Evolutionary conservation across 2,888 invertebrate species (phyloP).

Genomic region (Amphimallon solstitiale): DNA sequence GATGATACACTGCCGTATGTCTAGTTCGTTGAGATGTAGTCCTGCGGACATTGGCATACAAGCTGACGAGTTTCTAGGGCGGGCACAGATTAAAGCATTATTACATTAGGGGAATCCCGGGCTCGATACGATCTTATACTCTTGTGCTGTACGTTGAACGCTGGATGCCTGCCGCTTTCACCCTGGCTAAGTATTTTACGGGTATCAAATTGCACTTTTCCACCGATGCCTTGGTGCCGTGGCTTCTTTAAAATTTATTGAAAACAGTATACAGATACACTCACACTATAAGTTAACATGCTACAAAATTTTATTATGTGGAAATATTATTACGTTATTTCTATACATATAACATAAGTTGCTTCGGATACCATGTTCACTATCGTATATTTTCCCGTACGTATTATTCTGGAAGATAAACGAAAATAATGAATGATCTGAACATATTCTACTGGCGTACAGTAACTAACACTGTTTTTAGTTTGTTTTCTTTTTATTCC

Average conservation of each 20-base stretch:
- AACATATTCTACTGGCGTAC: too few relatives aligned
- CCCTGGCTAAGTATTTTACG: slow-evolving; percentile 45
- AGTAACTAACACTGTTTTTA: too few relatives aligned
- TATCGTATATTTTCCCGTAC: too few relatives aligned
- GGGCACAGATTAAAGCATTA: slow-evolving; percentile 59
- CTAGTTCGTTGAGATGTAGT: slow-evolving; percentile 53
- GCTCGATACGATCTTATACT: slow-evolving; percentile 47
- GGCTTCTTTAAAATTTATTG: slow-evolving; percentile 46
- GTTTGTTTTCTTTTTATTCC: too few relatives aligned
- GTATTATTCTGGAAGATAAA: too few relatives aligned
- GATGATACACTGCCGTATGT: slow-evolving; percentile 57
- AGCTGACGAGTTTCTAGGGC: slow-evolving; percentile 55
- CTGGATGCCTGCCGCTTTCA: slow-evolving; percentile 47
- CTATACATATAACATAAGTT: slow-evolving; percentile 7
- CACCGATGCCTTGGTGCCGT: slow-evolving; percentile 30
- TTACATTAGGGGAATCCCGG: slow-evolving; percentile 58
- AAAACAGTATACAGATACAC: slow-evolving; percentile 34
- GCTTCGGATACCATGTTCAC: neutral
- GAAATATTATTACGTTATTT: slow-evolving; percentile 39
- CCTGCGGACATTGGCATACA: slow-evolving; percentile 57
- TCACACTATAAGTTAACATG: slow-evolving; percentile 19
- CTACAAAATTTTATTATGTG: slow-evolving; percentile 35
- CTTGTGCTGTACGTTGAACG: too few relatives aligned
- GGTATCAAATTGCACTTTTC: slow-evolving; percentile 44
- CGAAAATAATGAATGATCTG: too few relatives aligned